Base-by-base conservation (phyloP, 1,140 invertebrate genomes). In the Oppia nitens region DNA sequence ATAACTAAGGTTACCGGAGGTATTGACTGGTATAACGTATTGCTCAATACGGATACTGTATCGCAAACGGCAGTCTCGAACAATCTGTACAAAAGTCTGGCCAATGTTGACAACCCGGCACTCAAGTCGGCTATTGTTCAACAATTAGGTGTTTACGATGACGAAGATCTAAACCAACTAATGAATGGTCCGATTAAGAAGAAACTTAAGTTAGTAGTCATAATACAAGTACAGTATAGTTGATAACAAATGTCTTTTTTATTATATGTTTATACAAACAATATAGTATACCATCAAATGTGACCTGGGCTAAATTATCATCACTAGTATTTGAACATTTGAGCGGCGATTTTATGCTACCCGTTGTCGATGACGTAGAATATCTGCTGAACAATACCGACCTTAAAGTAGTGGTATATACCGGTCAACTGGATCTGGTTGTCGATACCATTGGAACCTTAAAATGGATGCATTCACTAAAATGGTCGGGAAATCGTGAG, bases 321-420 rank as follows among this genome's bases (percentile, higher is more conserved):
- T 61, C 62, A 3, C 25, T 57, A 0, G 85, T 89, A 0, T 88
- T 87, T 68, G 59, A 66, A 40, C 69, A 67, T 14, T 75, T 86
- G 26, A 62, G 57, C 20, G 77, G 62, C 21, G 87, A 90, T 67
- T 90, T 90, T 65, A 90, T 91, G 86, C 86, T 84, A 67, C 83
- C 85, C 14, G 84, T 84, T 25, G 78, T 80, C 12, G 66, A 81
- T 49, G 74, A 80, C 65, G 73, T 75, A 23, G 65, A 72, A 55
- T 58, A 63, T 21, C 62, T 73, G 9, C 67, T 89, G 12, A 79
- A 83, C 59, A 76, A 79, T 57, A 85, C 83, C 0, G 65, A 78
- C 53, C 68, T 87, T 14, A 75, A 78, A 47, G 74, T 85, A 0
- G 76, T 76, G 26, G 81, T 85, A 23, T 82, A 82, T 65, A 82